Evolutionary conservation across 2,888 invertebrate genomes (phyloP).

Genomic region (Andrena haemorrhoa): DNA sequence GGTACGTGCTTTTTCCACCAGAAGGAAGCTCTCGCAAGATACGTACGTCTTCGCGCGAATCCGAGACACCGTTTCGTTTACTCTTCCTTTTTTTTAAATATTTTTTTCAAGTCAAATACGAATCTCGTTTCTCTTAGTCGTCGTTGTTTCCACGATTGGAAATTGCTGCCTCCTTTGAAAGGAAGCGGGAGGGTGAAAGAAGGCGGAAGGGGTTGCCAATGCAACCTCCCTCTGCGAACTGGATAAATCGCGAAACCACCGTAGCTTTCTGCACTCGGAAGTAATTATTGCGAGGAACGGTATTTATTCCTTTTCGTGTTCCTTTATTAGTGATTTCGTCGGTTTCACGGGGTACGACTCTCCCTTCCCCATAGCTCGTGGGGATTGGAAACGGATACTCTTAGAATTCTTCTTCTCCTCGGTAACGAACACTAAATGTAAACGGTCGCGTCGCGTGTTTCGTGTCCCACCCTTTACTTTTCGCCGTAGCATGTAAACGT

Average conservation of each 20-base stretch:
- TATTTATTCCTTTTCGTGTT: not conserved
- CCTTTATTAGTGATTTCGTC: not conserved
- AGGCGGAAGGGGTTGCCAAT: not conserved
- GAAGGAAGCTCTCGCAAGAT: not conserved
- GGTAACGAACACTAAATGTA: not conserved
- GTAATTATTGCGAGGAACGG: not conserved
- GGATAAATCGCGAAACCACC: not conserved
- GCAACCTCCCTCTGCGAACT: not conserved
- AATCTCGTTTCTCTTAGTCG: constrained; percentile 16
- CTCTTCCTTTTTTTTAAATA: not conserved
- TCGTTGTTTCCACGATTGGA: constrained; percentile 17
- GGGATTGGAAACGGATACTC: not conserved
- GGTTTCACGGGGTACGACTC: not conserved
- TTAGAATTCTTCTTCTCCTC: not conserved
- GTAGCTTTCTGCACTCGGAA: not conserved
- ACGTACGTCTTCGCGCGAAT: constrained; percentile 3
- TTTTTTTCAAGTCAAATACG: not conserved
- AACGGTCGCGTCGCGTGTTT: constrained; percentile 28
- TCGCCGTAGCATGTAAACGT: constrained; percentile 21
- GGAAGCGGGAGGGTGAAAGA: constrained; percentile 16
- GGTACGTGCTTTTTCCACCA: constrained; percentile 23
- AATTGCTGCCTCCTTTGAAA: not conserved
- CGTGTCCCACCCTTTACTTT: constrained; percentile 4
- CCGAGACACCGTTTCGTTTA: constrained; percentile 1
- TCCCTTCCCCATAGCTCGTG: not conserved